These are phyloP conservation scores for Idaea biselata DNA, from an alignment of 2,888 invertebrate species.

Conservation along the genomic window DNA sequence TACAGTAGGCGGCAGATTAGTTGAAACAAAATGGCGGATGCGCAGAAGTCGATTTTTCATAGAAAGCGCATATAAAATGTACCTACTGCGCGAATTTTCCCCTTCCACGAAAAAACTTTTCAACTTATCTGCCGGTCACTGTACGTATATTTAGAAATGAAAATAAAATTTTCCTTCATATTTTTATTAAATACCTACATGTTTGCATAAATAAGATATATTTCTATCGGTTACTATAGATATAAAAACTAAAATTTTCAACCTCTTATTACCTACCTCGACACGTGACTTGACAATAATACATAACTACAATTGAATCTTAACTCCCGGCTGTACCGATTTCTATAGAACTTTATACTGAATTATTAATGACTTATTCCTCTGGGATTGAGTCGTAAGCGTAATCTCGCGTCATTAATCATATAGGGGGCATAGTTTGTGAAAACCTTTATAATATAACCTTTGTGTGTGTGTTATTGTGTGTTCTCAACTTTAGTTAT, in stretches of 20 bases:
- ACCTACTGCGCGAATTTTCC: no score
- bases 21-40: no score
- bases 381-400: conserved; percentile 51
- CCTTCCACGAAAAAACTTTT: no score
- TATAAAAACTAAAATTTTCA: not conserved
- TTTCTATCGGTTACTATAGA: no score
- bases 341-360: conserved; percentile 40
- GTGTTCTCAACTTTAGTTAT: not conserved
- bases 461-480: not conserved
- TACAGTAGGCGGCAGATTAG: no score
- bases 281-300: not conserved
- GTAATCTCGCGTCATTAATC: conserved; percentile 40
- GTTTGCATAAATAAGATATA: no score
- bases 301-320: not conserved
- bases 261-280: not conserved
- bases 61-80: no score
- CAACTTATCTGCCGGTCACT: no score
- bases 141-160: no score
- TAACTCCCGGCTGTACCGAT: conserved; percentile 28
- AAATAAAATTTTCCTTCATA: no score
- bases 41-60: no score
- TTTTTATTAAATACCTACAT: no score
- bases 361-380: conserved; percentile 48
- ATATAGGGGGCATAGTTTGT: not conserved
- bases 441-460: not conserved